Evolutionary conservation across 1,140 invertebrate species (phyloP).

Genomic region (Notospermus geniculatus): DNA sequence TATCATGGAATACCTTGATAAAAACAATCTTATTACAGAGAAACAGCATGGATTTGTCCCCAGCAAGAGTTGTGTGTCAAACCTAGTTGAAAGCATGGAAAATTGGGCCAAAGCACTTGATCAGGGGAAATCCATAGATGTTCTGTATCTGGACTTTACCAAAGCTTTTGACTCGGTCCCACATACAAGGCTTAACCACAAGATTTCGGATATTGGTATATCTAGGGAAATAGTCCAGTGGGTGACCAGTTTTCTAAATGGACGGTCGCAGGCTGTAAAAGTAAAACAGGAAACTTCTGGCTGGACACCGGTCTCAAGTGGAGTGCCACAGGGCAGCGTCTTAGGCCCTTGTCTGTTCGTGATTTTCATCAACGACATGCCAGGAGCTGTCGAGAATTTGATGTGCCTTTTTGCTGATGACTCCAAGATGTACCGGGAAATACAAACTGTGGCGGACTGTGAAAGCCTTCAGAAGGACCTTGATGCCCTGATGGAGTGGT

Average conservation of each 20-base stretch:
- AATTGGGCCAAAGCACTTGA: neutral
- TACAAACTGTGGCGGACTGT: neutral
- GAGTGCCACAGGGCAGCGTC: conserved; percentile 26
- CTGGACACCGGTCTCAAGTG: conserved; percentile 10
- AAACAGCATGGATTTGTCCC: neutral
- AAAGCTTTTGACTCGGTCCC: conserved; percentile 16
- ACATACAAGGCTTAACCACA: conserved; percentile 9
- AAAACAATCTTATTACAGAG: neutral
- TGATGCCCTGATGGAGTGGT: conserved; percentile 10
- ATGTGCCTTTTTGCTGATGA: conserved; percentile 13
- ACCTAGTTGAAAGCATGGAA: neutral
- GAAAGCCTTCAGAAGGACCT: conserved; percentile 13
- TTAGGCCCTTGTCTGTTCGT: conserved; percentile 25
- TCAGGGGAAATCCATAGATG: neutral
- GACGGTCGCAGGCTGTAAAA: conserved; percentile 20
- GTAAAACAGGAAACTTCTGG: conserved; percentile 12
- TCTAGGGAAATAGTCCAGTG: conserved; percentile 7
- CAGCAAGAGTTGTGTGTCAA: neutral
- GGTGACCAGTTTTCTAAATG: conserved; percentile 19
- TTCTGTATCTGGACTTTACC: neutral
- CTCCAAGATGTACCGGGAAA: neutral
- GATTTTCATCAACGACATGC: conserved; percentile 26
- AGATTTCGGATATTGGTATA: conserved; percentile 9
- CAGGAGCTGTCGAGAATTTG: neutral
- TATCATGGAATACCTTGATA: neutral